These are phyloP conservation scores for Manis pentadactyla DNA, from an alignment of 2,797 vertebrate species.

Conservation along the genomic window DNA sequence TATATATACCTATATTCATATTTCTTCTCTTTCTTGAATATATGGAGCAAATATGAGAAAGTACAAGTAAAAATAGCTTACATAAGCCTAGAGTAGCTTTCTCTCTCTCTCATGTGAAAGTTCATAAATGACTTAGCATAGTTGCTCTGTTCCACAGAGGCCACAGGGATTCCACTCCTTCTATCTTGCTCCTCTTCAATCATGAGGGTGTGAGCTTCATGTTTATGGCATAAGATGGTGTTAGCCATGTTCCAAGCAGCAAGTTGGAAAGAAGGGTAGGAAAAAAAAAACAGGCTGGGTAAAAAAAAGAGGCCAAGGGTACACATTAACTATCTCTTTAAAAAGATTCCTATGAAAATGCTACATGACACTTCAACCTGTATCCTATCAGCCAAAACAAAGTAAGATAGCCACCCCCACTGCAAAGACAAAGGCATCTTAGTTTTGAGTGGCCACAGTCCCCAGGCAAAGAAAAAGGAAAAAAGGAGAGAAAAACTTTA, in stretches of 20 bases:
- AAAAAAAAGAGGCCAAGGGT: not conserved
- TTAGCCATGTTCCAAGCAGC: not conserved
- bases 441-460: not conserved
- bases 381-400: not conserved
- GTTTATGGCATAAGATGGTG: not conserved
- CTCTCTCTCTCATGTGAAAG: not conserved
- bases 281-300: not conserved
- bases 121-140: not conserved
- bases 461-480: not conserved
- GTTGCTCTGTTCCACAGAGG: not conserved
- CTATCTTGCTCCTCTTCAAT: not conserved
- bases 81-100: not conserved
- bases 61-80: not conserved
- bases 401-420: not conserved
- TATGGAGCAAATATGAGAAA: not conserved
- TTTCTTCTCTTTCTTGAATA: not conserved
- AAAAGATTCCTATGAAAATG: not conserved
- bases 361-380: not conserved
- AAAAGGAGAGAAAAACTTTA: not conserved
- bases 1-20: not conserved
- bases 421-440: not conserved
- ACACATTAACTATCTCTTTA: not conserved
- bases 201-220: not conserved
- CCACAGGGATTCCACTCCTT: not conserved
- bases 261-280: not conserved